phyloP scores from a whole-genome alignment of 2,113 vertebrate genomes.

The Micronycteris hirsuta region DNA sequence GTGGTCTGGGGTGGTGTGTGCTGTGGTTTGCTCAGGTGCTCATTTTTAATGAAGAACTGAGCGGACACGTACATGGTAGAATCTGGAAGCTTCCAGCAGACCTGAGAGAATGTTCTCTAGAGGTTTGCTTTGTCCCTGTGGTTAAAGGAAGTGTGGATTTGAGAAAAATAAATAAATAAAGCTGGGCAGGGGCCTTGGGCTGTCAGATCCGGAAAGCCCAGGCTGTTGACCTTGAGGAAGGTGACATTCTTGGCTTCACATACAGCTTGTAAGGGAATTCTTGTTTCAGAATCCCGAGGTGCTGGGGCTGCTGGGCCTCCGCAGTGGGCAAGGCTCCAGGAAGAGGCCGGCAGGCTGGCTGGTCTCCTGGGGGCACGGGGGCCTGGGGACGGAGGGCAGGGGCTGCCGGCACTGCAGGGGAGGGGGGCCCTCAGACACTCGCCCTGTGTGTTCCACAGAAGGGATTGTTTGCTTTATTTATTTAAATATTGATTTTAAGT shows the following conservation, averaged over 20 bases:
- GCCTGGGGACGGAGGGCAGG: background rate
- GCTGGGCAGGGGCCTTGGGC: background rate
- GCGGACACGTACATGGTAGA: accelerated
- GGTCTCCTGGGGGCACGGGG: accelerated
- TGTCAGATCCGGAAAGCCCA: background rate
- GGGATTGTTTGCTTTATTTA: background rate
- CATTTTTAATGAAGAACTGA: background rate
- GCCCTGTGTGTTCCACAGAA: background rate
- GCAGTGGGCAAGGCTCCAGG: background rate
- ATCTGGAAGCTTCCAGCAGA: background rate
- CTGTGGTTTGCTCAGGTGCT: background rate
- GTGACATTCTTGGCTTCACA: background rate
- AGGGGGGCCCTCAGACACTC: background rate
- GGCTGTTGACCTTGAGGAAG: background rate
- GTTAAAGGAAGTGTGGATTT: background rate
- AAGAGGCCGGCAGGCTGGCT: accelerated
- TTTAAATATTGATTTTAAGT: background rate
- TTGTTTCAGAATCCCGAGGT: background rate
- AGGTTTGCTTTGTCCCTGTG: background rate
- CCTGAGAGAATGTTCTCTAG: background rate
- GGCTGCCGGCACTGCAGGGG: background rate
- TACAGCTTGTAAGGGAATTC: background rate
- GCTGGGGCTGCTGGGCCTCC: too few relatives aligned
- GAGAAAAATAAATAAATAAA: background rate
- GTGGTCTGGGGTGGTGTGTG: background rate